Evolutionary conservation across 2,113 vertebrate genomes (phyloP).

Genomic region (Megalops atlanticus): DNA sequence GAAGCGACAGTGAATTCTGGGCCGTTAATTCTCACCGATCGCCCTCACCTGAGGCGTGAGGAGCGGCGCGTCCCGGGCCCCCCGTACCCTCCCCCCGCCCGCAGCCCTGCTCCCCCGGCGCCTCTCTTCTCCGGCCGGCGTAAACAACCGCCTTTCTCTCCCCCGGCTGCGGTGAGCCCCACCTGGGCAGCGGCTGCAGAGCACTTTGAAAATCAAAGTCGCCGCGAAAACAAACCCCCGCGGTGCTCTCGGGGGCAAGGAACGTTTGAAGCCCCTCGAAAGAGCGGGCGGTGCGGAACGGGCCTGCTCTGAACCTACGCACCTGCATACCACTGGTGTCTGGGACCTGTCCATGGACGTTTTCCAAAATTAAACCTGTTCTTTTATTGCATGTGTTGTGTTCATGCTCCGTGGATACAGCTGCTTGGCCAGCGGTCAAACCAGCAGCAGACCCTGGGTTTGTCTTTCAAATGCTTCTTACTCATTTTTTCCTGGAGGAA

Average conservation of each 20-base stretch:
- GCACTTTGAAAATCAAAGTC: background rate
- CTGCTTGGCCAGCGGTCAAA: slow-evolving; percentile 22
- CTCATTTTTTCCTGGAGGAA: background rate
- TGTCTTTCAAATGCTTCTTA: slow-evolving; percentile 6
- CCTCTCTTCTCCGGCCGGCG: background rate
- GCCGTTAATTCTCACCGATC: background rate
- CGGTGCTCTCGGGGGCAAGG: background rate
- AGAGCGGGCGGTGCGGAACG: background rate
- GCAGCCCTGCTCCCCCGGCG: background rate
- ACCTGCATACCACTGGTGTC: background rate
- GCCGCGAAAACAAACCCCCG: background rate
- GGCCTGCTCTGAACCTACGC: background rate
- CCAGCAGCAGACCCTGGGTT: slow-evolving; percentile 41
- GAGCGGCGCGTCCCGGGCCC: background rate
- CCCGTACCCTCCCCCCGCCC: background rate
- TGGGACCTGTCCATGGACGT: no score
- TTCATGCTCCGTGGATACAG: no score
- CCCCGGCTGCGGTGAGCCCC: no score
- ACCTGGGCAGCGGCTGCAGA: background rate
- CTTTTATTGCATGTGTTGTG: slow-evolving; percentile 50
- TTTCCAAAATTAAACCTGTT: no score
- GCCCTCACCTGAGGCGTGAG: background rate
- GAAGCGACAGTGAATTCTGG: background rate
- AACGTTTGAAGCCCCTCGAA: background rate
- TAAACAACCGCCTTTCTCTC: background rate